These are phyloP conservation scores for Malthinus seriepunctatus DNA, from an alignment of 2,888 invertebrate species.

Conservation along the genomic window DNA sequence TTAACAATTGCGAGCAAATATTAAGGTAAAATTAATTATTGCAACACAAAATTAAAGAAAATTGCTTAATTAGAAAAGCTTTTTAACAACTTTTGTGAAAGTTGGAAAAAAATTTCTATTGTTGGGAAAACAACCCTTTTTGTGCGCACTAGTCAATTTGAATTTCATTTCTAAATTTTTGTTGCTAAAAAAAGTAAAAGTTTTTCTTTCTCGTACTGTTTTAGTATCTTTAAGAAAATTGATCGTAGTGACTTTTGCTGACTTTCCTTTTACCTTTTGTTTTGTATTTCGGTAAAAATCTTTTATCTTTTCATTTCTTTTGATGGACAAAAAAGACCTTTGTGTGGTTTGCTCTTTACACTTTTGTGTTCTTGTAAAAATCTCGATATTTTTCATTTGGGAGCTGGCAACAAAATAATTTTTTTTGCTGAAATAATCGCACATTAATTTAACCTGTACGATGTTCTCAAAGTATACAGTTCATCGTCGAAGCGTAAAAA, in stretches of 20 bases:
- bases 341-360: neutral
- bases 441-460: slow-evolving; percentile 7
- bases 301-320: neutral
- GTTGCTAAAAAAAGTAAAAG: too few species aligned
- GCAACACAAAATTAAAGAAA: slow-evolving; percentile 7
- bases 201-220: too few species aligned
- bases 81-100: neutral
- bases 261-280: neutral
- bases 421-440: too few species aligned
- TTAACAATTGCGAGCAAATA: slow-evolving; percentile 41
- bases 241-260: too few species aligned
- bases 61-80: neutral
- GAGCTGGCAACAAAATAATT: too few species aligned
- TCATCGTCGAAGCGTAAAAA: slow-evolving; percentile 11
- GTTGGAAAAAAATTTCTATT: neutral
- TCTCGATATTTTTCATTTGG: too few species aligned
- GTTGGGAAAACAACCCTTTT: too few species aligned
- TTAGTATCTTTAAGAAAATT: too few species aligned
- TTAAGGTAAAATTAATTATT: slow-evolving; percentile 36
- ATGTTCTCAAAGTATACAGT: slow-evolving; percentile 2
- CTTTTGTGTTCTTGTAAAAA: too few species aligned
- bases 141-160: too few species aligned
- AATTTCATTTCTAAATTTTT: too few species aligned
- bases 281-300: neutral
- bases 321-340: neutral